A percentile compares a stretch with the other conserved stretches of the same genome.
phyloP scores from a whole-genome alignment of 2,888 invertebrate genomes.

The Tinea semifulvella region DNA sequence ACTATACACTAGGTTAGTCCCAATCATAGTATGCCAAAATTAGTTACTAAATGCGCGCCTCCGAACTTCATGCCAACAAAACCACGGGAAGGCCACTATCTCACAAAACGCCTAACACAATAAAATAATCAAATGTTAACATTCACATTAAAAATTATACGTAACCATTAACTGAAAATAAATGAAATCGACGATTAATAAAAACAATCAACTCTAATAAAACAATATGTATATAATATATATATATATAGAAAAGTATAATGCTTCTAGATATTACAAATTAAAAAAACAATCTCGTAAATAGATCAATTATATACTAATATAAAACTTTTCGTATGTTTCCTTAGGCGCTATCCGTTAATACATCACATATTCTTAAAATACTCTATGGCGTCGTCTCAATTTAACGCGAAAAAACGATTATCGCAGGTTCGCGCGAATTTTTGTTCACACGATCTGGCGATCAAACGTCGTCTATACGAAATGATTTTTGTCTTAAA shows the following conservation, averaged over 20 bases:
- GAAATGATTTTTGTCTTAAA: no score
- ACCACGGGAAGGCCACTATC: background rate
- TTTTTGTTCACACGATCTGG: no score
- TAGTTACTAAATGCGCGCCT: slow-evolving; percentile 64
- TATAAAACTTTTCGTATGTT: slow-evolving; percentile 69
- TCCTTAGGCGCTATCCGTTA: slow-evolving; percentile 68
- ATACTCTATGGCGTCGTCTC: slow-evolving; percentile 67
- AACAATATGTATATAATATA: slow-evolving; percentile 33
- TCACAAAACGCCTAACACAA: slow-evolving; percentile 48
- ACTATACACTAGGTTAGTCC: slow-evolving; percentile 69
- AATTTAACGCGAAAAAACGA: no score
- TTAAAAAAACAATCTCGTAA: slow-evolving; percentile 67
- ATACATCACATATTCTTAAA: slow-evolving; percentile 68
- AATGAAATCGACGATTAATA: slow-evolving; percentile 51
- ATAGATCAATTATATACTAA: slow-evolving; percentile 65
- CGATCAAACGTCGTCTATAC: no score
- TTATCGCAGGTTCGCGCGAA: no score
- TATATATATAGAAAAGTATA: slow-evolving; percentile 63
- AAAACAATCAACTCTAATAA: slow-evolving; percentile 69
- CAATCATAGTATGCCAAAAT: slow-evolving; percentile 69
- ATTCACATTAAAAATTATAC: slow-evolving; percentile 28
- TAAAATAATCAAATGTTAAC: slow-evolving; percentile 54
- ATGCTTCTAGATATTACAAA: slow-evolving; percentile 52
- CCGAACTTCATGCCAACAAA: slow-evolving; percentile 34
- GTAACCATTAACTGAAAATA: slow-evolving; percentile 43